A percentile compares a stretch with the other conserved stretches of the same genome.
phyloP scores from a whole-genome alignment of 1,140 invertebrate species.

The Zaprionus taronus region DNA sequence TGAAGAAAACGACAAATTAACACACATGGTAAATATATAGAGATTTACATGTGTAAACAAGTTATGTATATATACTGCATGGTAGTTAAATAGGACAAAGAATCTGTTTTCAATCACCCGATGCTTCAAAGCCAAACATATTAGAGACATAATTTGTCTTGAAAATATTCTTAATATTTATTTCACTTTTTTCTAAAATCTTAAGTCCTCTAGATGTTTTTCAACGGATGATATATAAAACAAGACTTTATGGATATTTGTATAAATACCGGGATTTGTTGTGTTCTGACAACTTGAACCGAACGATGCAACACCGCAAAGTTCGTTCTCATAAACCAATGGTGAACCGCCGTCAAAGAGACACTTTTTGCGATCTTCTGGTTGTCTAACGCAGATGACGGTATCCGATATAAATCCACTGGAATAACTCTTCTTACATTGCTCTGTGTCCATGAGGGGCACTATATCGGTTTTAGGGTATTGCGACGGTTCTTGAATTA shows the following conservation, averaged over 20 bases:
- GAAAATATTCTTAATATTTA: no score
- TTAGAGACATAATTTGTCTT: no score
- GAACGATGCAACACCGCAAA: constrained; percentile 40
- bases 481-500: background rate
- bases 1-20: no score
- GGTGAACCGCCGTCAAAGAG: constrained; percentile 46
- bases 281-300: constrained; percentile 39
- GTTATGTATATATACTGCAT: no score
- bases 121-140: no score
- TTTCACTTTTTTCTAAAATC: background rate
- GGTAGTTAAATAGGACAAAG: no score
- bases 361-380: constrained; percentile 11
- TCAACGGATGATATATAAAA: background rate
- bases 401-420: constrained; percentile 1
- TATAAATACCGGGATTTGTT: constrained; percentile 26
- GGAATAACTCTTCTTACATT: background rate
- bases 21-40: no score
- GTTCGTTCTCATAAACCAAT: constrained; percentile 18
- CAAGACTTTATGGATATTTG: constrained; percentile 13
- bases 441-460: background rate
- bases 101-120: no score
- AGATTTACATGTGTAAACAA: no score
- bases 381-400: constrained; percentile 20
- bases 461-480: background rate
- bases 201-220: background rate